Percentiles rank a stretch among this genome's conserved stretches.
These are phyloP conservation scores for Antrozous pallidus DNA, from an alignment of 2,797 vertebrate species.

Conservation along the genomic window DNA sequence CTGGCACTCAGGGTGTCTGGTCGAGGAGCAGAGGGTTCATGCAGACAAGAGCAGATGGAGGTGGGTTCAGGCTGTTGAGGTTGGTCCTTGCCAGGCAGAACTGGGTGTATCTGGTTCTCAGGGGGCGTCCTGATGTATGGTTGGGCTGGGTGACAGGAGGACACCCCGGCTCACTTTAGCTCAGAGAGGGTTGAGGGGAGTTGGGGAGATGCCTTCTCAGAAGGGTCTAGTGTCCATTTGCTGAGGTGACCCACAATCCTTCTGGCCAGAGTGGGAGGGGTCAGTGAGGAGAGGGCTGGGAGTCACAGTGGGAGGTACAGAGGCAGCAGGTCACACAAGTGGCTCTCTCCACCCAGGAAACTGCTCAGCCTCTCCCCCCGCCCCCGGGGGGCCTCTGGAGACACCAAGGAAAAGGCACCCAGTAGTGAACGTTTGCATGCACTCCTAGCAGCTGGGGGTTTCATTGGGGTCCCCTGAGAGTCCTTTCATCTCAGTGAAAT, in stretches of 20 bases:
- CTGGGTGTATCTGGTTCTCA: background rate
- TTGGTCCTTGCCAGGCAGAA: background rate
- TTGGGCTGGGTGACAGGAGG: background rate
- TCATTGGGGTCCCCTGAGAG: conserved; percentile 27
- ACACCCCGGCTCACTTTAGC: fast-evolving
- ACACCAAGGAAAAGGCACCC: conserved; percentile 6
- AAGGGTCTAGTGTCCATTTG: background rate
- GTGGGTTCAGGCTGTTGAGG: fast-evolving
- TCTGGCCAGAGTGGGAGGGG: background rate
- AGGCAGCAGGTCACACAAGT: background rate
- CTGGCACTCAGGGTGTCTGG: fast-evolving
- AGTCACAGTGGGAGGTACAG: fast-evolving
- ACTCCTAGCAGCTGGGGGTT: conserved; percentile 20
- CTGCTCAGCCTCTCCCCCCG: background rate
- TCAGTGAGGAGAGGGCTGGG: fast-evolving
- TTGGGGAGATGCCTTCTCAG: background rate
- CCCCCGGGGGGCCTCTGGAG: background rate
- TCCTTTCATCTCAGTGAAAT: conserved; percentile 68
- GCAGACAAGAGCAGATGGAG: background rate
- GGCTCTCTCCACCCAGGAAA: background rate
- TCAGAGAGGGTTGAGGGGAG: background rate
- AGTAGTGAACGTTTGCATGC: fast-evolving
- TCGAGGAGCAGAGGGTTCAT: background rate
- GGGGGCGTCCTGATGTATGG: background rate
- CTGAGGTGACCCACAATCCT: background rate